These are phyloP conservation scores for Boleophthalmus pectinirostris DNA, from an alignment of 2,113 vertebrate species.

Conservation along the genomic window DNA sequence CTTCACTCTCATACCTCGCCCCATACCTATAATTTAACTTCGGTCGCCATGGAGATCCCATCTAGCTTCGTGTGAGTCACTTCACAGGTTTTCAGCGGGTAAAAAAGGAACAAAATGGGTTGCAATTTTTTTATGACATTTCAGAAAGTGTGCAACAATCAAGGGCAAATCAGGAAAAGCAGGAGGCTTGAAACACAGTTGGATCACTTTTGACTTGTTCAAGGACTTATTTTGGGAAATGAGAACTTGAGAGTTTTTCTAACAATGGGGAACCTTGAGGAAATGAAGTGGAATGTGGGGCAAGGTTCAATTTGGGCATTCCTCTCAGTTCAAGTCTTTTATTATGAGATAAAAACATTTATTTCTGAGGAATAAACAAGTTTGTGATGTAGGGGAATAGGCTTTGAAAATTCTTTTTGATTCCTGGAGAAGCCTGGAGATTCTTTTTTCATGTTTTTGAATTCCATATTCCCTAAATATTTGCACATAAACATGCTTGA, in stretches of 20 bases:
- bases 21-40: constrained; percentile 50
- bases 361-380: constrained; percentile 1
- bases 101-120: constrained; percentile 6
- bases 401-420: not conserved
- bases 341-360: not conserved
- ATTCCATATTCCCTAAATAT: not conserved
- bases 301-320: constrained; percentile 14
- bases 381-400: not conserved
- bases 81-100: constrained; percentile 36
- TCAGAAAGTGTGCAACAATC: constrained; percentile 14
- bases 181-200: constrained; percentile 15
- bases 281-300: constrained; percentile 21
- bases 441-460: not conserved
- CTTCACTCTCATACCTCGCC: constrained; percentile 9
- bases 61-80: constrained; percentile 29
- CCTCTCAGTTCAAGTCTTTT: not conserved
- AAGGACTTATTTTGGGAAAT: constrained; percentile 28
- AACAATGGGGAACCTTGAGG: not conserved
- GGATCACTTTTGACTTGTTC: constrained; percentile 7
- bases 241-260: constrained; percentile 16
- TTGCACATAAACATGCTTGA: not conserved
- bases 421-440: not conserved
- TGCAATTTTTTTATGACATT: constrained; percentile 29
- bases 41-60: constrained; percentile 49
- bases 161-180: constrained; percentile 13